Base-by-base conservation (phyloP, 2,797 vertebrate genomes). In the Megaceryle alcyon region DNA sequence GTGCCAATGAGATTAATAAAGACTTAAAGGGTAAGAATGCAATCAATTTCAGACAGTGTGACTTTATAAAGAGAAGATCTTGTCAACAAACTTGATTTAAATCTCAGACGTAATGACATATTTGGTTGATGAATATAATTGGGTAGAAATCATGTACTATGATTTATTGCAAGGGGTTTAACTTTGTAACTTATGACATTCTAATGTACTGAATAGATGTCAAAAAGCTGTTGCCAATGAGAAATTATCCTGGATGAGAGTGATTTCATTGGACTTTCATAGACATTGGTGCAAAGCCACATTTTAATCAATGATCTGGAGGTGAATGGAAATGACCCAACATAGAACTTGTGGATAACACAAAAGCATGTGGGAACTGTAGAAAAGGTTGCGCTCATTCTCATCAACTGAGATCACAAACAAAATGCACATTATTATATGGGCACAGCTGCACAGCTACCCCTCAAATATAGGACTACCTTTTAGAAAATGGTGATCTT, bases 81-180 rank as follows among this genome's bases (percentile, higher is more conserved):
- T 94, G 93, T 85, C 94, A 94, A 85, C 88, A 87, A 91, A 75
- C 69, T 85, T 93, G 91, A 95, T 95, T 91, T 94, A 94, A 94
- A 92, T 80, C 86, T 95, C 64, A 82, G 57, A 89, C 3, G 9
- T 89, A 94, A 92, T 96, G 90, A 81, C 86, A 75, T 77, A 37
- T 75, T 87, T 82, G 57, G 71, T 82, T 97, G 92, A 96, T 94
- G 57, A 92, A 85, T 96, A 68, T 93, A 94, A 94, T 77, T 91
- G 71, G 35, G 63, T 78, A 75, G 88, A 86, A 90, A 80, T 0
- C 0, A 35, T 92, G 29, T 33, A 41, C 75, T 89, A 20, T 96
- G 93, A 95, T 95, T 95, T 95, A 96, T 93, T 92, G 72, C 87
- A 77, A 60, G 60, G 31, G 78, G 31, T 28, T 92, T 94, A 75